These are phyloP conservation scores for Colaptes auratus DNA, from an alignment of 2,113 vertebrate species.

Conservation along the genomic window DNA sequence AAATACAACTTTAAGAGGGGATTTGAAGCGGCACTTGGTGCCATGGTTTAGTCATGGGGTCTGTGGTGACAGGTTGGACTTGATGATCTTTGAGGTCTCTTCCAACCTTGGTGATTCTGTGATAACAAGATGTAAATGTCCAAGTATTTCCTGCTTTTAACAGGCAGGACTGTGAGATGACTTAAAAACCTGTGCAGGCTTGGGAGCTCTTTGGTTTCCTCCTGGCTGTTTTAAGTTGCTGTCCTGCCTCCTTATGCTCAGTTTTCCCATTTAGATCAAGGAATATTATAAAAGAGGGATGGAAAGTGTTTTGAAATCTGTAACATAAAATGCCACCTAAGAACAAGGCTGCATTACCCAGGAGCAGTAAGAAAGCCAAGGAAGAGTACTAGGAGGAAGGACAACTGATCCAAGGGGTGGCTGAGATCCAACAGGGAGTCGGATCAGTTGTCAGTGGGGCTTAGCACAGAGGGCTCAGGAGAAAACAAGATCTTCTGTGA, in stretches of 20 bases:
- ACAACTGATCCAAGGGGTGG: slow-evolving; percentile 6
- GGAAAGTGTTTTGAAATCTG: background rate
- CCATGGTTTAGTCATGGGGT: too few relatives aligned
- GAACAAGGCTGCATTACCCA: background rate
- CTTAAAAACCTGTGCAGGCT: fast-evolving
- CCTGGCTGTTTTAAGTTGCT: background rate
- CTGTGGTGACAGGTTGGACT: too few relatives aligned
- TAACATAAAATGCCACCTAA: background rate
- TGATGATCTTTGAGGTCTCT: too few relatives aligned
- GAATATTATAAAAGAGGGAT: background rate
- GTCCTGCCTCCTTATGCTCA: background rate
- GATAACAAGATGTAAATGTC: background rate
- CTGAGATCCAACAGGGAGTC: background rate
- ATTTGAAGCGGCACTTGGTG: too few relatives aligned
- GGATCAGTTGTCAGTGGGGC: background rate
- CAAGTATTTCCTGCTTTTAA: background rate
- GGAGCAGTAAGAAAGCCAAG: background rate
- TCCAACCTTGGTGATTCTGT: too few relatives aligned
- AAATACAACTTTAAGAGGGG: background rate
- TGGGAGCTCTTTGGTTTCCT: background rate
- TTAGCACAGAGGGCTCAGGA: background rate
- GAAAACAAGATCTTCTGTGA: slow-evolving; percentile 1
- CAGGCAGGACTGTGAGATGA: background rate
- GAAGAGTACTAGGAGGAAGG: background rate
- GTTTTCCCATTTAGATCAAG: background rate